Evolutionary conservation across 2,888 invertebrate species (phyloP).

Genomic region (Morpho deidamia): DNA sequence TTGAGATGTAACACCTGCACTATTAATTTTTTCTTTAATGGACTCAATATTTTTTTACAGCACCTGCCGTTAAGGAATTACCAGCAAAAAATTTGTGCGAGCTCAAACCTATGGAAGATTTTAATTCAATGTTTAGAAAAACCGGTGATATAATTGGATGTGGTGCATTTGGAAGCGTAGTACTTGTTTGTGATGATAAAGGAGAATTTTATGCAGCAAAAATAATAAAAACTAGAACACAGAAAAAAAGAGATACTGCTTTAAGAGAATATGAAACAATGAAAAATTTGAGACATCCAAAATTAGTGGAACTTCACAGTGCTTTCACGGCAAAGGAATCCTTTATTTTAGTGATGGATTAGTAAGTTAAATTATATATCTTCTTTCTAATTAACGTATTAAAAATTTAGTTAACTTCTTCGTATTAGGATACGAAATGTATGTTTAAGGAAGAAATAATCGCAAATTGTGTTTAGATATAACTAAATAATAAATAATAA

Average conservation of each 20-base stretch:
- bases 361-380: conserved; percentile 80
- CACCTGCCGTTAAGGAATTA: conserved; percentile 10
- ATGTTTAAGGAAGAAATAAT: too few species aligned
- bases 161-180: conserved; percentile 36
- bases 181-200: conserved; percentile 22
- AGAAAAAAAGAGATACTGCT: conserved; percentile 86
- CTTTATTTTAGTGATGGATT: conserved; percentile 93
- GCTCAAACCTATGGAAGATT: conserved; percentile 24
- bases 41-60: conserved; percentile 5
- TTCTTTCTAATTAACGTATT: too few species aligned
- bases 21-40: too few species aligned
- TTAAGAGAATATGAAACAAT: conserved; percentile 91
- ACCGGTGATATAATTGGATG: conserved; percentile 30
- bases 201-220: conserved; percentile 88
- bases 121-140: conserved; percentile 23
- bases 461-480: too few species aligned
- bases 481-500: too few species aligned
- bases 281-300: conserved; percentile 90
- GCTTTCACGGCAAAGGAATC: conserved; percentile 43
- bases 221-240: conserved; percentile 85
- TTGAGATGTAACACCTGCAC: too few species aligned
- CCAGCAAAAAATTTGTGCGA: conserved; percentile 7
- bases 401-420: too few species aligned
- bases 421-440: too few species aligned
- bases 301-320: conserved; percentile 81